These are phyloP conservation scores for Pardosa pseudoannulata DNA, from an alignment of 2,888 invertebrate genomes.

Conservation along the genomic window DNA sequence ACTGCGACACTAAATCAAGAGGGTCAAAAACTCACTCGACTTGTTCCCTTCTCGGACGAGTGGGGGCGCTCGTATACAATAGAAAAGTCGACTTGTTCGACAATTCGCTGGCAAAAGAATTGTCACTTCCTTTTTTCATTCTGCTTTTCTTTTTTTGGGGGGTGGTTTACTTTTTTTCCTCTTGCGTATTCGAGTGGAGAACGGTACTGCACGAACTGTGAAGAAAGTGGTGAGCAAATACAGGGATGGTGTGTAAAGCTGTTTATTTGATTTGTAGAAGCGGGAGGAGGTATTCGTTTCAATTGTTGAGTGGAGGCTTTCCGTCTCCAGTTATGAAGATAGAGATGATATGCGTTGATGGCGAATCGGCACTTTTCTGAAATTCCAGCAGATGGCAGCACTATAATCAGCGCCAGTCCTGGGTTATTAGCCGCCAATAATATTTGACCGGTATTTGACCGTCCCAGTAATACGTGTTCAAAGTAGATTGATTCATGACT, in stretches of 20 bases:
- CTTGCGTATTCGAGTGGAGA: neutral
- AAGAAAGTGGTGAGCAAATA: conserved; percentile 21
- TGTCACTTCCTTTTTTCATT: conserved; percentile 10
- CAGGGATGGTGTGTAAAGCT: neutral
- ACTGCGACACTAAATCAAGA: conserved; percentile 56
- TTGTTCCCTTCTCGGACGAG: conserved; percentile 16
- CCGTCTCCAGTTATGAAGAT: neutral
- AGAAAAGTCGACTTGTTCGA: conserved; percentile 13
- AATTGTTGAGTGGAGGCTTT: neutral
- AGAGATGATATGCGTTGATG: neutral
- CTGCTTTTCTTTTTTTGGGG: conserved; percentile 8
- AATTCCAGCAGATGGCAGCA: conserved; percentile 49
- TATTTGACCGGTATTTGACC: too few relatives aligned
- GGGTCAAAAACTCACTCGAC: conserved; percentile 19
- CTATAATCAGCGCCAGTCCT: too few relatives aligned
- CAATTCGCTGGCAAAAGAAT: conserved; percentile 9
- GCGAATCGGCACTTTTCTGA: neutral
- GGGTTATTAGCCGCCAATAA: too few relatives aligned
- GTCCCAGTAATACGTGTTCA: too few relatives aligned
- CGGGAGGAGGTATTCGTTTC: conserved; percentile 5
- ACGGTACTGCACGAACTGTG: neutral
- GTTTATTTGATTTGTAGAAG: conserved; percentile 17
- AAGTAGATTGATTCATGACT: too few relatives aligned
- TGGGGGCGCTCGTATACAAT: neutral
- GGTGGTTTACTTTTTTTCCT: too few relatives aligned